Conservation (phyloP, 2,113 vertebrate species). For the Crotophaga sulcirostris region DNA sequence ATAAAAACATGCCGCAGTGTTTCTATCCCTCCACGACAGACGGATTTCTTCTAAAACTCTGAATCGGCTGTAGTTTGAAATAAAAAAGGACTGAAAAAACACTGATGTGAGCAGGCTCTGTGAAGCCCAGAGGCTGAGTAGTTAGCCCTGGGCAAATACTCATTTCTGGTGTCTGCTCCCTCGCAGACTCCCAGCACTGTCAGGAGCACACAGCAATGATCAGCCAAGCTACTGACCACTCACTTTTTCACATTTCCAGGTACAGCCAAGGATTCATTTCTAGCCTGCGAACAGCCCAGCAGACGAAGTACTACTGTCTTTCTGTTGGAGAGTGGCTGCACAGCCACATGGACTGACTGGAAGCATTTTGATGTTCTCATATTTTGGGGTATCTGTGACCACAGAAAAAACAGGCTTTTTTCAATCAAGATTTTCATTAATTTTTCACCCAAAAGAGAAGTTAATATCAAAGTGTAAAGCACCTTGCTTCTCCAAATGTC, state of each 20-base stretch:
- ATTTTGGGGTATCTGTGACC: background rate
- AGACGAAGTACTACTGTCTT: background rate
- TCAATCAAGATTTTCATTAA: background rate
- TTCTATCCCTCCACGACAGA: background rate
- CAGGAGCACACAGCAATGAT: fast-evolving
- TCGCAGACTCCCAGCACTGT: background rate
- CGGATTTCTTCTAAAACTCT: background rate
- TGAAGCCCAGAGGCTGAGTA: background rate
- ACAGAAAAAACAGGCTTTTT: background rate
- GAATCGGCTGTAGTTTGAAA: fast-evolving
- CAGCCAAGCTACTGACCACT: background rate
- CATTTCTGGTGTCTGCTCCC: background rate
- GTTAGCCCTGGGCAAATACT: background rate
- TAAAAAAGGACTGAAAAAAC: background rate
- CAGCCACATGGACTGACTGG: background rate
- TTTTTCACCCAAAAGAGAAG: background rate
- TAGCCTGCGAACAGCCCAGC: background rate
- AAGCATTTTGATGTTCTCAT: background rate
- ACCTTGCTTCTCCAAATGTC: background rate
- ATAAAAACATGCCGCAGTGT: background rate
- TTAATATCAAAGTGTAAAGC: background rate
- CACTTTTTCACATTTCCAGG: background rate
- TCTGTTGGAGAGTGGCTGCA: background rate
- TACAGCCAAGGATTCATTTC: background rate
- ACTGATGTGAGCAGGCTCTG: background rate